Base-by-base conservation (phyloP, 2,888 invertebrate genomes). In the Leucoma salicis region DNA sequence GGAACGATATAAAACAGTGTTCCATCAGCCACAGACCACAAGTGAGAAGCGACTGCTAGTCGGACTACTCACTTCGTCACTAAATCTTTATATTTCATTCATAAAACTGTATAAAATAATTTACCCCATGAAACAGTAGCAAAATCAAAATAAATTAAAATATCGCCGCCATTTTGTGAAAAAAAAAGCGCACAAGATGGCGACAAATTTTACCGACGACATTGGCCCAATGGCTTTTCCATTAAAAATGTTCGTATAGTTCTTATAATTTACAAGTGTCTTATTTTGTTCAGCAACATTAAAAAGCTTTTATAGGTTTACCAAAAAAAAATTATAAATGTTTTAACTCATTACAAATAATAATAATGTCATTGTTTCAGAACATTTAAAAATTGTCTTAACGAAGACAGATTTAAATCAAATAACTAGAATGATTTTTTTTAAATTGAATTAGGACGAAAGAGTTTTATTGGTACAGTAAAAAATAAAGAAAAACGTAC, bases 11-110 rank as follows among this genome's bases (percentile, higher is more conserved):
- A 89, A 82, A 87, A 82, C 70, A 63, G 63, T 53, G 55, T 51
- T 43, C 11, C 47, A 18, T 46, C 43, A 42, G 14, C 25, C 33
- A 42, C 27, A 39, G 34, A 57, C 41, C 78, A 82, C 86, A 89
- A 80, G 90, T 90, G 90, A 90, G 90, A 89, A 90, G 89, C 90
- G 90, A 85, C 88, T 69, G 51, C 49, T 66, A 57, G 90, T 89
- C 89, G 89, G 79, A 88, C 90, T 90, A 82, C 90, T 90, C 90
- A 89, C 90, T 90, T 89, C 81, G 88, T 86, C 84, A 74, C 49
- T 29, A 46, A 40, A 49, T 42, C 36, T 45, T 48, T 51, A 40
- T 45, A 45, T 46, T 52, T 50, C 46, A 40, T 39, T 37, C 31
- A 46, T 57, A 68, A 59, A 57, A 29, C 53, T 54, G 39, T 25